Conservation (phyloP, 2,888 invertebrate species). For the Archips crataeganus region DNA sequence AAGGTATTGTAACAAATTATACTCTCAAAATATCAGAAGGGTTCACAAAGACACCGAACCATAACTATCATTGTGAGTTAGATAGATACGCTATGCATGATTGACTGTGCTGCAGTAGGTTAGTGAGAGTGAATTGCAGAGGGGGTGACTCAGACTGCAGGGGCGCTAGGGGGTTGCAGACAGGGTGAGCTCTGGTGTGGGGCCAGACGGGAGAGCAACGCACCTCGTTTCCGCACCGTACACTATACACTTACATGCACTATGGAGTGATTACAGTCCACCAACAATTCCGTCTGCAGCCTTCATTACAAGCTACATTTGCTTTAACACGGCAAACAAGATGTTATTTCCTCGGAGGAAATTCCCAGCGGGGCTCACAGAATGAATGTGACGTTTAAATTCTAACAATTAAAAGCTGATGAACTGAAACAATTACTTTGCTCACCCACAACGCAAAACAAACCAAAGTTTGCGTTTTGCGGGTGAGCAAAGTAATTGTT, state of each 20-base stretch:
- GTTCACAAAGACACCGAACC: not conserved
- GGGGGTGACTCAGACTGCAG: slow-evolving; percentile 55
- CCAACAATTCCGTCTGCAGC: slow-evolving; percentile 52
- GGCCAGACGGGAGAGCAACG: slow-evolving; percentile 84
- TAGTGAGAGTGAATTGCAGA: slow-evolving; percentile 85
- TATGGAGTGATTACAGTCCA: slow-evolving; percentile 61
- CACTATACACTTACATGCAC: slow-evolving; percentile 64
- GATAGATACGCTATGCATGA: slow-evolving; percentile 77
- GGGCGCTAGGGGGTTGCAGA: slow-evolving; percentile 60
- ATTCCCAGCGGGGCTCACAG: slow-evolving; percentile 9
- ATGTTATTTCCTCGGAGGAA: slow-evolving; percentile 34
- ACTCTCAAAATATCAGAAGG: not conserved
- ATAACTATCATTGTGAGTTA: slow-evolving; percentile 67
- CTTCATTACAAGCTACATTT: slow-evolving; percentile 42
- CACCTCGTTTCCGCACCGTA: slow-evolving; percentile 77
- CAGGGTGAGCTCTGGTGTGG: slow-evolving; percentile 72
- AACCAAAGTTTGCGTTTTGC: no score
- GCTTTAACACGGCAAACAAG: slow-evolving; percentile 37
- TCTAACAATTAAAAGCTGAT: not conserved
- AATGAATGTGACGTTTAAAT: not conserved
- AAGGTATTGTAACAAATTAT: not conserved
- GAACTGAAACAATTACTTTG: not conserved
- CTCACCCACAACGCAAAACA: no score
- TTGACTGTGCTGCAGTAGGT: slow-evolving; percentile 84
- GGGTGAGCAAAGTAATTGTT: no score